These are phyloP conservation scores for Allacma fusca DNA, from an alignment of 2,888 invertebrate genomes.

Conservation along the genomic window DNA sequence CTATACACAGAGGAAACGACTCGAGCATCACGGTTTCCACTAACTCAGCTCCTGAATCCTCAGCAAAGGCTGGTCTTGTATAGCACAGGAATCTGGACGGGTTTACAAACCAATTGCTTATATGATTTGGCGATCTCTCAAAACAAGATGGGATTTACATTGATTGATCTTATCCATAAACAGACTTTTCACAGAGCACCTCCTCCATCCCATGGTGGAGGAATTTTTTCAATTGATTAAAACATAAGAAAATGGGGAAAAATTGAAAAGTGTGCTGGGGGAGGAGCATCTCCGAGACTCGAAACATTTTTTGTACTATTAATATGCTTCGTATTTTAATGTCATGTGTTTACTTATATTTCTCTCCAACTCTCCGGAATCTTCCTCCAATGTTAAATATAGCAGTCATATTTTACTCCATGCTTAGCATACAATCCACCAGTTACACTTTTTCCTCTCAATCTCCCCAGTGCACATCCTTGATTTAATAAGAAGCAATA, in stretches of 20 bases:
- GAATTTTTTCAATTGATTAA: background rate
- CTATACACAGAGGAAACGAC: background rate
- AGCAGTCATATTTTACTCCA: background rate
- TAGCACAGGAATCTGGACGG: constrained; percentile 36
- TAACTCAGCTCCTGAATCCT: background rate
- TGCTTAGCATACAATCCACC: too few relatives aligned
- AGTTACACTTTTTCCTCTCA: too few relatives aligned
- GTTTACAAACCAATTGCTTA: constrained; percentile 45
- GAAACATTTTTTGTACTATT: constrained; percentile 9
- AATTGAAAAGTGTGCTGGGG: background rate
- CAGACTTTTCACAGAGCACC: constrained; percentile 31
- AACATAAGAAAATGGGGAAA: constrained; percentile 12
- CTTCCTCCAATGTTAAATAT: background rate
- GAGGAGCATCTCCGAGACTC: background rate
- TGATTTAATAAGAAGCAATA: too few relatives aligned
- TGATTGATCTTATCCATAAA: constrained; percentile 53
- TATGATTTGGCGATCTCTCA: constrained; percentile 52
- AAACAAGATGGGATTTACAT: constrained; percentile 54
- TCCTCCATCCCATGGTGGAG: constrained; percentile 4
- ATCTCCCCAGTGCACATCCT: too few relatives aligned
- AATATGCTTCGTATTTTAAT: constrained; percentile 16
- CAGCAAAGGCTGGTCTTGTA: background rate
- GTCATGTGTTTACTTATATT: constrained; percentile 4
- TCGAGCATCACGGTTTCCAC: constrained; percentile 3
- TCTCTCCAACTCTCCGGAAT: background rate